phyloP scores from a whole-genome alignment of 2,113 vertebrate species.

The Fulica atra region DNA sequence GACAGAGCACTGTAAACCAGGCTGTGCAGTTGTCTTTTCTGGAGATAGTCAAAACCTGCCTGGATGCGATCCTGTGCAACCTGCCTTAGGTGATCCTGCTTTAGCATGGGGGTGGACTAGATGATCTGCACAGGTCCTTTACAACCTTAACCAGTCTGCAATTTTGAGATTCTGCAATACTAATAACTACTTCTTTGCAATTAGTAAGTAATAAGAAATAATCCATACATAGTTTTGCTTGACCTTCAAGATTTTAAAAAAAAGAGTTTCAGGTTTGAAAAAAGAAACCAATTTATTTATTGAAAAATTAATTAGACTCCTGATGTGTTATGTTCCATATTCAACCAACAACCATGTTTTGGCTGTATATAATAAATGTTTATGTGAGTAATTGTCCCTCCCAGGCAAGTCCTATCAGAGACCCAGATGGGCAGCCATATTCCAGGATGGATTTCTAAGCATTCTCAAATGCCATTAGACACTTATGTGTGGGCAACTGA shows the following conservation, averaged over 20 bases:
- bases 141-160: too few species aligned
- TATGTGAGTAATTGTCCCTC: background rate
- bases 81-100: too few species aligned
- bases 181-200: background rate
- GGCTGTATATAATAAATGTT: background rate
- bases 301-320: background rate
- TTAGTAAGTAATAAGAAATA: background rate
- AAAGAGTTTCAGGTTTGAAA: background rate
- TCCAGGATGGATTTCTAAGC: background rate
- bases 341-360: background rate
- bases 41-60: too few species aligned
- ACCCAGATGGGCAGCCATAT: background rate
- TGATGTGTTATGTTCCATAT: background rate
- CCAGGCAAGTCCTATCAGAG: background rate
- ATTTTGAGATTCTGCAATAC: background rate
- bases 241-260: background rate
- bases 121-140: too few species aligned
- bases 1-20: too few species aligned
- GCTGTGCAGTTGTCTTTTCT: too few species aligned
- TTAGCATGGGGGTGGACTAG: too few species aligned
- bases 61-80: too few species aligned
- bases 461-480: background rate
- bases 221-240: background rate
- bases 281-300: background rate
- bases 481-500: background rate